Conservation (phyloP, 2,113 vertebrate species). For the Cochlearius cochlearius region DNA sequence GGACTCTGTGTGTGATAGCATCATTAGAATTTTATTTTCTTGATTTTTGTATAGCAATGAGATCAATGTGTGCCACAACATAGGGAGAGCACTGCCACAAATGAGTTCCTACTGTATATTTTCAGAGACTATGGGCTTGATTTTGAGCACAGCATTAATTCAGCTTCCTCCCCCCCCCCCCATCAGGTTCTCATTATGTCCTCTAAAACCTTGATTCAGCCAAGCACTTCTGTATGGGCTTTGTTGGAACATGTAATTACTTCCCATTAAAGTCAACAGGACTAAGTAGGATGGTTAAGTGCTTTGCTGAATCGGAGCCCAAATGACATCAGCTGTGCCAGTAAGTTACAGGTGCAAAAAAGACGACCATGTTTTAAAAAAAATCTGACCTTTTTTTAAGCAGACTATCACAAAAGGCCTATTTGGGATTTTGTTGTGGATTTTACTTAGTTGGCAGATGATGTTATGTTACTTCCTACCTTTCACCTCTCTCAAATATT, state of each 20-base stretch:
- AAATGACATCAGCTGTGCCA: constrained; percentile 59
- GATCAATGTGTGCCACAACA: not conserved
- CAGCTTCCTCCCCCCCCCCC: not conserved
- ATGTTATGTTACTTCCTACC: not conserved
- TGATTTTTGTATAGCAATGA: not conserved
- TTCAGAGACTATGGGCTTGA: not conserved
- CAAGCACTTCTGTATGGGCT: constrained; percentile 42
- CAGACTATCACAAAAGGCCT: not conserved
- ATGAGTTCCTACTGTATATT: not conserved
- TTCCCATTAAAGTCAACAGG: constrained; percentile 53
- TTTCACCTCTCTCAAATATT: not conserved
- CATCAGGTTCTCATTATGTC: constrained; percentile 46
- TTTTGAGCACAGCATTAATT: constrained; percentile 1
- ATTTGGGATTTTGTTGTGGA: not conserved
- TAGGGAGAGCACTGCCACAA: not conserved
- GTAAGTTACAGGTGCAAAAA: constrained; percentile 55
- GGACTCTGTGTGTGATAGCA: not conserved
- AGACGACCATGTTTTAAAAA: not conserved
- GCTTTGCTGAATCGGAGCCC: constrained; percentile 59
- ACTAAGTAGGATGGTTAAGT: constrained; percentile 52
- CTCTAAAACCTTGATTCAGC: constrained; percentile 47
- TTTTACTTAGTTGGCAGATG: not conserved
- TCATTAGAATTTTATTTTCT: not conserved
- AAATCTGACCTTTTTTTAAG: not conserved
- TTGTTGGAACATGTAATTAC: constrained; percentile 66